Base-by-base conservation (phyloP, 2,113 vertebrate species). In the Oenanthe melanoleuca region DNA sequence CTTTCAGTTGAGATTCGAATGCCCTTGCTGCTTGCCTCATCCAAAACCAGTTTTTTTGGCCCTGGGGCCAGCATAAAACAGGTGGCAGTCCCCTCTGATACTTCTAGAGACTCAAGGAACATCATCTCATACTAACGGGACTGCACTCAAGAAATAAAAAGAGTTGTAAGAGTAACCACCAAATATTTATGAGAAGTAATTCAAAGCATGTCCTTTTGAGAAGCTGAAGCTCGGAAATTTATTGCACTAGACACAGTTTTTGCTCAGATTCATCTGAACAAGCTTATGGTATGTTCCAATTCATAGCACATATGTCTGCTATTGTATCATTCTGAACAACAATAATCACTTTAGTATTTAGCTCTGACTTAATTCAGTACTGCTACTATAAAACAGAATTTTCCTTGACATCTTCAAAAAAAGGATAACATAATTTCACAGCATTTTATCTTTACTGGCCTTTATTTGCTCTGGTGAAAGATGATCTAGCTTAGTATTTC, bases 111-210 rank as follows among this genome's bases (percentile, higher is more conserved):
- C 63, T 79, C 5, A 7, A 80, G 79, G 71, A 96, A 64, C 47
- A 75, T 85, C 5, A 15, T 44, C 33, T 64, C n/a, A 26, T 84
- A n/a, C 71, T 57, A 49, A 24, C 0, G 0, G 70, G 88, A 56
- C 55, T 49, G 13, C 26, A 45, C 86, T 79, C 88, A 95, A 94
- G 91, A 97, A 90, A 81, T 94, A 85, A 81, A 82, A 92, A 78
- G 73, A 96, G 75, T 79, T 92, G 63, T 33, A 75, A 91, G 24
- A 84, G 77, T 85, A 94, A 93, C 69, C 37, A 85, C 44, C 63
- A 94, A 89, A 92, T 93, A 93, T 80, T 80, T 87, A 74, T 4
- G 28, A 73, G 73, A 25, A 29, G 69, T 49, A 86, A 83, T 91
- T 92, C 66, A 75, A 64, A 93, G 49, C 47, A 47, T 42, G 33